A percentile compares a stretch with the other conserved stretches of the same genome.
Evolutionary conservation across 1,140 invertebrate species (phyloP).

Genomic region (Nasonia vitripennis): DNA sequence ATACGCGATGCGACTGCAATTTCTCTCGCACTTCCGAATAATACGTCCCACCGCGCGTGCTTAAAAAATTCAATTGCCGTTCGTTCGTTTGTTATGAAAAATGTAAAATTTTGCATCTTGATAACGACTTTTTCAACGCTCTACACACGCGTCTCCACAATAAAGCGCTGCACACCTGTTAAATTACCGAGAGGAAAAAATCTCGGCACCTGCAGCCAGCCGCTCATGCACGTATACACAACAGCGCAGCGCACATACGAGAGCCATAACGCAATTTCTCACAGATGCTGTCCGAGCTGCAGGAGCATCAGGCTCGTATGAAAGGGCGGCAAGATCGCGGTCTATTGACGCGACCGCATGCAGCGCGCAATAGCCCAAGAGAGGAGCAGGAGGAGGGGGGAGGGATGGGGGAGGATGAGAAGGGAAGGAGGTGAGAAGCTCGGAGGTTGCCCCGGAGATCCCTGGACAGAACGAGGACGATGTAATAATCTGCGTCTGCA

Average conservation of each 20-base stretch:
- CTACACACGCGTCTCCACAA: too few species aligned
- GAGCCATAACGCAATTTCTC: neutral
- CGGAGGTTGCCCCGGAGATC: slow-evolving; percentile 56
- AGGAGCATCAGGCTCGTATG: neutral
- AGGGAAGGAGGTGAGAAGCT: neutral
- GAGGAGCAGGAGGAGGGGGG: neutral
- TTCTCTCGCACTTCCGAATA: too few species aligned
- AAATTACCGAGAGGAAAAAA: too few species aligned
- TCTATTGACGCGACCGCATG: slow-evolving; percentile 6
- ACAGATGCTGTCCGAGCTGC: neutral
- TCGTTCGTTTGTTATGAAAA: too few species aligned
- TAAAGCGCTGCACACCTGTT: too few species aligned
- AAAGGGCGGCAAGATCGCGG: neutral
- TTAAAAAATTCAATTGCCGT: too few species aligned
- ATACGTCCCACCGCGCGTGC: too few species aligned
- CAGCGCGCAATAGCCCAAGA: neutral
- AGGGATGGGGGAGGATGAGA: neutral
- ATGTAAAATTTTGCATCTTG: too few species aligned
- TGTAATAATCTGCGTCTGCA: slow-evolving; percentile 73
- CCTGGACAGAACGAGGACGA: slow-evolving; percentile 65
- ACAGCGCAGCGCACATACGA: neutral
- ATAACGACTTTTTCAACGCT: too few species aligned
- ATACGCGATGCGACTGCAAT: neutral
- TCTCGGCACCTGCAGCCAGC: too few species aligned
- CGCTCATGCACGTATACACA: neutral